phyloP scores from a whole-genome alignment of 2,797 vertebrate genomes.

The Leuciscus waleckii region DNA sequence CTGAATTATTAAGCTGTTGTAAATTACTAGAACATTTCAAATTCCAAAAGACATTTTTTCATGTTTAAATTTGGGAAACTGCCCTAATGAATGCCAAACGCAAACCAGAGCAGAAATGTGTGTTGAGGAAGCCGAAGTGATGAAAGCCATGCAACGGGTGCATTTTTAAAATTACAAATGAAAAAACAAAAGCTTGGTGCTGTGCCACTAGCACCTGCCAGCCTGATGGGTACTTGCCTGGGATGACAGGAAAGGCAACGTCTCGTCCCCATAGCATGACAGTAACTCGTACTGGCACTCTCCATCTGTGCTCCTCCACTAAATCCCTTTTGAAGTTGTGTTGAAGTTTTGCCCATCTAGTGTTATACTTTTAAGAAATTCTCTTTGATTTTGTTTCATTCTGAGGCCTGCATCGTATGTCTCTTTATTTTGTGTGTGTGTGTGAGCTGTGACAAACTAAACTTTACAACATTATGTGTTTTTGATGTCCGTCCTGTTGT shows the following conservation, averaged over 20 bases:
- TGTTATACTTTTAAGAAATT: constrained; percentile 61
- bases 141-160: constrained; percentile 52
- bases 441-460: constrained; percentile 9
- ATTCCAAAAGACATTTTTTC: constrained; percentile 51
- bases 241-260: constrained; percentile 62
- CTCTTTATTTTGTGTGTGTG: not conserved
- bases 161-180: constrained; percentile 57
- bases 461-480: constrained; percentile 32
- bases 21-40: constrained; percentile 15
- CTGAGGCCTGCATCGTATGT: not conserved
- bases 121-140: constrained; percentile 59
- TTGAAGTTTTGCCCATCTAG: constrained; percentile 63
- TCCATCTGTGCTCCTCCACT: constrained; percentile 72
- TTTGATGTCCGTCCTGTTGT: constrained; percentile 24
- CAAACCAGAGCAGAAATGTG: constrained; percentile 70
- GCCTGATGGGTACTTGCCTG: constrained; percentile 58
- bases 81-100: constrained; percentile 68
- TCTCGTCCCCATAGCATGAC: constrained; percentile 58
- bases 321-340: constrained; percentile 74
- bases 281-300: constrained; percentile 68
- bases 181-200: constrained; percentile 50
- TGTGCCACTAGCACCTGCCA: constrained; percentile 57
- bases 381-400: constrained; percentile 55
- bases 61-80: constrained; percentile 58
- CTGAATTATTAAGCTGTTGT: not conserved